Evolutionary conservation across 2,797 vertebrate genomes (phyloP), one percentile per base, ranked within the genome.

Genomic region (Chelon labrosus): DNA sequence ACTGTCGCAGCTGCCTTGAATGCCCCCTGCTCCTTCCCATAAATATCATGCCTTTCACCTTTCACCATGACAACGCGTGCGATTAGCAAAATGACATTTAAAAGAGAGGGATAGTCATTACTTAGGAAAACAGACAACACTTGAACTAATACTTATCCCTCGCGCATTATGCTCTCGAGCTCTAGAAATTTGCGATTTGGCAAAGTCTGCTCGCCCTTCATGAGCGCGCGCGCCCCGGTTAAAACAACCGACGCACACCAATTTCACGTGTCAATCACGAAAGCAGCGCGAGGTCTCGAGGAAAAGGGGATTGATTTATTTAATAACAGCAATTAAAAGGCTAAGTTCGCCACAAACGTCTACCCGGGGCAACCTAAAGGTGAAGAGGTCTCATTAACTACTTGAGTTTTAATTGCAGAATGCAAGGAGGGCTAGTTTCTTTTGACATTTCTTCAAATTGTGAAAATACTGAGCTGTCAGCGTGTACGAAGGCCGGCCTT

Each of bases 291-390:
- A 87, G 85, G 89, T 88, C 90, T 74, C 64, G 3, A 58, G 85
- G 82, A 72, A 19, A 87, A 79, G 81, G 86, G 90, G 90, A 88
- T 94, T 94, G 94, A 95, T 95, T 95, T 94, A 93, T 95, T 94
- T 96, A 96, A 96, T 95, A 92, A 94, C 95, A 86, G 93, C 95
- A 95, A 96, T 97, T 96, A 96, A 95, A 95, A 93, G 85, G 85
- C 83, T 87, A 90, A 88, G 91, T 93, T 92, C 79, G 78, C 67
- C 89, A 87, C 86, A 91, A 91, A 91, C 87, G 90, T 89, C 85
- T 90, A 86, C 92, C 84, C 77, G 77, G 91, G 89, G 86, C 83
- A 92, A 89, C 83, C 93, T 70, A 86, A 91, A 95, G 94, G 93
- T 94, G 93, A 94, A 95, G 94, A 91, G 94, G 92, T 93, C 95